Conservation (phyloP, 2,113 vertebrate genomes). For the Panurus biarmicus region DNA sequence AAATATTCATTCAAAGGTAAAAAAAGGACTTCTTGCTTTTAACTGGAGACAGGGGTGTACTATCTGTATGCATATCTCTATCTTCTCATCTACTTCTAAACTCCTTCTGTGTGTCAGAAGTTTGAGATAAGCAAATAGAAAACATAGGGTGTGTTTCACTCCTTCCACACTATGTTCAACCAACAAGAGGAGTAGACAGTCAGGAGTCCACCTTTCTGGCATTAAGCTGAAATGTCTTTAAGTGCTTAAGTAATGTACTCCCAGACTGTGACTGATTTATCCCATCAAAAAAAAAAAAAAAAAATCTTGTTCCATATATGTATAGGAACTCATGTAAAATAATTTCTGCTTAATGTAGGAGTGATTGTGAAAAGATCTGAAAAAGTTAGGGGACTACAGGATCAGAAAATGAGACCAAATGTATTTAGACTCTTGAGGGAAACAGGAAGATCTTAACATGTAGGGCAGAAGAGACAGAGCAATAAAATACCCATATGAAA, state of each 20-base stretch:
- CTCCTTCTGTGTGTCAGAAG: background rate
- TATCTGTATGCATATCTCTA: background rate
- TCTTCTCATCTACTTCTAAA: background rate
- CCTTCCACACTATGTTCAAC: background rate
- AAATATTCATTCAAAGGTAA: background rate
- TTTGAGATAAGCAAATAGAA: background rate
- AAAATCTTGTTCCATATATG: background rate
- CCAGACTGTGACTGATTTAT: background rate
- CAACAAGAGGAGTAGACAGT: background rate
- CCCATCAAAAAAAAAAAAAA: accelerated
- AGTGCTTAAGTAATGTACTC: background rate
- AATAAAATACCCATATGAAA: background rate
- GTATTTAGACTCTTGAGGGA: background rate
- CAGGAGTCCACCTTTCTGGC: background rate
- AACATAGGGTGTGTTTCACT: background rate
- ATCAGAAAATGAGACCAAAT: background rate
- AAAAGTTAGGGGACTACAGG: background rate
- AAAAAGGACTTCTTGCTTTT: background rate
- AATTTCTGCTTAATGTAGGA: background rate
- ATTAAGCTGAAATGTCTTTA: background rate
- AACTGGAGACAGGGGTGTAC: background rate
- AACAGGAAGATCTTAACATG: background rate
- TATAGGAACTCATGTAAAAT: background rate
- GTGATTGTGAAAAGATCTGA: background rate
- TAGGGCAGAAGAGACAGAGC: background rate